Conservation (phyloP, 2,113 vertebrate species). For the Eleginops maclovinus region DNA sequence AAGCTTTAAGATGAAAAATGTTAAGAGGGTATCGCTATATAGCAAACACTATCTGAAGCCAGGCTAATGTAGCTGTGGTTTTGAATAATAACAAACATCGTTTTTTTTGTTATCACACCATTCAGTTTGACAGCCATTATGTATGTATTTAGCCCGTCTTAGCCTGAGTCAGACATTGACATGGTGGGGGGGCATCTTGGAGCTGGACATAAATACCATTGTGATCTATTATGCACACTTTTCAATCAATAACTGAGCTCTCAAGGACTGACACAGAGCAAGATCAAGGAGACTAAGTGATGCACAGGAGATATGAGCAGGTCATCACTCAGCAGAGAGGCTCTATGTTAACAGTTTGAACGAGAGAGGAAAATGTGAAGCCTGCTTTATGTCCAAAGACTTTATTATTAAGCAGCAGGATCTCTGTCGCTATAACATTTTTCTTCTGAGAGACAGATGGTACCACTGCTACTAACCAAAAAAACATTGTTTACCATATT, state of each 20-base stretch:
- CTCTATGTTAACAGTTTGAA: neutral
- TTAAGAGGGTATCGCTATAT: too few species aligned
- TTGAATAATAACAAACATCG: neutral
- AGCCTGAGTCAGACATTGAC: conserved; percentile 9
- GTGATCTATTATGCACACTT: conserved; percentile 63
- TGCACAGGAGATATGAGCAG: neutral
- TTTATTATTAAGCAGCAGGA: neutral
- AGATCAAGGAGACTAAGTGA: conserved; percentile 40
- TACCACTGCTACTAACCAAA: neutral
- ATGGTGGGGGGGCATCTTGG: neutral
- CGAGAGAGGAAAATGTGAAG: neutral
- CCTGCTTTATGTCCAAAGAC: neutral
- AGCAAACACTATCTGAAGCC: too few species aligned
- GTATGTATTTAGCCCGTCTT: neutral
- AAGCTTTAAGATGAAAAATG: too few species aligned
- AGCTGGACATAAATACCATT: conserved; percentile 32
- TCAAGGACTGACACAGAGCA: conserved; percentile 29
- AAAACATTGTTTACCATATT: conserved; percentile 4
- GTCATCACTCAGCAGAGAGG: conserved; percentile 7
- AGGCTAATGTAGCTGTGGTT: neutral
- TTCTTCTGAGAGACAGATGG: too few species aligned
- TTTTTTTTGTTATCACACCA: neutral
- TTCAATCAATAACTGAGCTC: conserved; percentile 58
- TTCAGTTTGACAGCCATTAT: neutral
- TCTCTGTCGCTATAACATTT: neutral